Conservation (phyloP, 2,113 vertebrate species). For the Prochilodus magdalenae region DNA sequence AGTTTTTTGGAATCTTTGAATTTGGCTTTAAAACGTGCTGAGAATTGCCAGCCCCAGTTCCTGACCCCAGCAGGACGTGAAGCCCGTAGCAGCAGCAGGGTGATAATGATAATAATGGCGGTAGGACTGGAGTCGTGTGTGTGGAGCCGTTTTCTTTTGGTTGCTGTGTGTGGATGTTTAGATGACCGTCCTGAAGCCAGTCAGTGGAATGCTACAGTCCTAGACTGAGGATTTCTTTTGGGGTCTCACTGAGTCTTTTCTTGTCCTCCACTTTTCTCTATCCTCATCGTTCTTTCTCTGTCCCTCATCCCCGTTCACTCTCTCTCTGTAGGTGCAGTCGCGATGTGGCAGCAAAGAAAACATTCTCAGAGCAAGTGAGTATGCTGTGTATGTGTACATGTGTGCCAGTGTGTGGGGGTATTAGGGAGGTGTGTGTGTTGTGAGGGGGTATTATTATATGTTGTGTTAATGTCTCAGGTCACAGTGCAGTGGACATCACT, state of each 20-base stretch:
- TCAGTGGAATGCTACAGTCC: slow-evolving; percentile 51
- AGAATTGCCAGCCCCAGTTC: not conserved
- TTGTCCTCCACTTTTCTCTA: slow-evolving; percentile 33
- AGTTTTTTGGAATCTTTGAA: not conserved
- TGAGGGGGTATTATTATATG: not conserved
- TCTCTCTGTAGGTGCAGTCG: slow-evolving; percentile 90
- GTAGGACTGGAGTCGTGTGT: slow-evolving; percentile 42
- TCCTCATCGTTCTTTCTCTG: slow-evolving; percentile 29
- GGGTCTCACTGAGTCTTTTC: slow-evolving; percentile 20
- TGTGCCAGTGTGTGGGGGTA: not conserved
- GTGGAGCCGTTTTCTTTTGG: slow-evolving; percentile 27
- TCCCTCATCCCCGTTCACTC: slow-evolving; percentile 42
- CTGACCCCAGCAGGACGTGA: not conserved
- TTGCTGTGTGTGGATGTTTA: slow-evolving; percentile 45
- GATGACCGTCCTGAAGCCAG: slow-evolving; percentile 46
- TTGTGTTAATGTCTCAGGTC: slow-evolving; percentile 76
- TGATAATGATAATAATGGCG: slow-evolving; percentile 54
- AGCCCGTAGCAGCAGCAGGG: not conserved
- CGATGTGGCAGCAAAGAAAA: slow-evolving; percentile 99
- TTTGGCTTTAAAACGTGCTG: not conserved
- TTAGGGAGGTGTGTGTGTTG: not conserved
- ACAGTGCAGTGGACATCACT: slow-evolving; percentile 99
- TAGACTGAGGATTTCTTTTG: slow-evolving; percentile 28
- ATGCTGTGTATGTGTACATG: not conserved
- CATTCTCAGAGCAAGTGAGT: slow-evolving; percentile 98